Percentiles rank a stretch among this genome's conserved stretches.
These are phyloP conservation scores for Chaetodon trifascialis DNA, from an alignment of 2,113 vertebrate species.

Conservation along the genomic window DNA sequence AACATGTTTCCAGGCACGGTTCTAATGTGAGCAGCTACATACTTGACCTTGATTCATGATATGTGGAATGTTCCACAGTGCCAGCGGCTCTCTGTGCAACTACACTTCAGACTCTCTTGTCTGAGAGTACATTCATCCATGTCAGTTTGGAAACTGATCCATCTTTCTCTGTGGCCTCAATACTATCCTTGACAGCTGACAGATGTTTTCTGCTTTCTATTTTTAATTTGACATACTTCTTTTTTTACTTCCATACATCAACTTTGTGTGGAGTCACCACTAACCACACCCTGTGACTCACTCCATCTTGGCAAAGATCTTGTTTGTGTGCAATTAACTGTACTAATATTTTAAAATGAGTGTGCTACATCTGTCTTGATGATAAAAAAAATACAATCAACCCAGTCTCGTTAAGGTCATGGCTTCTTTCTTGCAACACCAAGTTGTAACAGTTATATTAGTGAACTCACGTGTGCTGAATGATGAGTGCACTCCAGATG, in stretches of 20 bases:
- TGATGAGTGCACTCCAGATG: slow-evolving; percentile 30
- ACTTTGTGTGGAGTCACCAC: background rate
- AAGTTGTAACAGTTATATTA: background rate
- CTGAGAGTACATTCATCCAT: background rate
- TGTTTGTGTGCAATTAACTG: background rate
- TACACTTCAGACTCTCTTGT: background rate
- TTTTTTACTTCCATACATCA: background rate
- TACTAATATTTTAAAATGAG: background rate
- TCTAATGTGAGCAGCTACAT: background rate
- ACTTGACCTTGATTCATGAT: slow-evolving; percentile 1
- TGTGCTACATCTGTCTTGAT: background rate
- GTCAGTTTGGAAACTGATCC: slow-evolving; percentile 5
- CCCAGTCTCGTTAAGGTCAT: background rate
- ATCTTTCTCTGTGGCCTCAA: background rate
- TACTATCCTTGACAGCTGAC: slow-evolving; percentile 15
- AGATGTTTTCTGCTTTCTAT: background rate
- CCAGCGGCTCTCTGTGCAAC: background rate
- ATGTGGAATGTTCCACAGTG: background rate
- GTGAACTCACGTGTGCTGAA: slow-evolving; percentile 5
- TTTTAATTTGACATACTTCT: background rate
- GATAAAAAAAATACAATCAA: background rate
- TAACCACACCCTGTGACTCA: background rate
- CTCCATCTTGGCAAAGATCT: background rate
- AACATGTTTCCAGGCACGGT: no score
- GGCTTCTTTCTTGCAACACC: background rate